Base-by-base conservation (phyloP, 2,888 invertebrate genomes). In the Pyrrhia umbra region DNA sequence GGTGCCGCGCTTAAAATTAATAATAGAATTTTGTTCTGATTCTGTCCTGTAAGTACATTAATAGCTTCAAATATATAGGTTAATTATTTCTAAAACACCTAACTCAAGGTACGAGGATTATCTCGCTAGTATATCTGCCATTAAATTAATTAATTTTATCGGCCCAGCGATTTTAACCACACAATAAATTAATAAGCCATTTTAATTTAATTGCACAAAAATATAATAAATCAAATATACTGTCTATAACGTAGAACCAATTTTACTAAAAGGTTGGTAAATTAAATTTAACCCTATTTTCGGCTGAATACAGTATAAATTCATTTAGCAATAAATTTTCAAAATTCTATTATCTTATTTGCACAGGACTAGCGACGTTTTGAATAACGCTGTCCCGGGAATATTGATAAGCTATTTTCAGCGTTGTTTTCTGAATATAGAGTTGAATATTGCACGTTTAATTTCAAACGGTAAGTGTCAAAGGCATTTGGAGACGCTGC, bases 301-400 rank as follows among this genome's bases (percentile, higher is more conserved):
- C 10, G 20, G 6, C 5, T 2, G 0, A 0, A 18, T 78, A 71
- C 49, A 68, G 60, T 73, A 46, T 27, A 76, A 72, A 73, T 76
- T 77, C 23, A 59, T 58, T 60, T 49, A 49, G 18, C 45, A 55
- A 70, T 59, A 49, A 51, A 65, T 68, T 79, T 73, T 75, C 76
- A 77, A 83, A 82, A 85, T 84, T 85, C 83, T 83, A 86, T 87
- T 89, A 89, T 89, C 88, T 87, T 87, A 88, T 87, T 90, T 88
- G 84, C 79, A 71, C 86, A 88, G 85, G 66, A 70, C 58, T 69
- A 51, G 75, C 66, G 72, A 63, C 72, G 77, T 78, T 84, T 82
- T 84, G 81, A 84, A 88, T 85, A 81, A 83, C 73, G 82, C 73
- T 75, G 63, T 79, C 64, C 68, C 67, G 66, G 68, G 47, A 47